Base-by-base conservation (phyloP, 2,797 vertebrate genomes). In the Pelobates cultripes region DNA sequence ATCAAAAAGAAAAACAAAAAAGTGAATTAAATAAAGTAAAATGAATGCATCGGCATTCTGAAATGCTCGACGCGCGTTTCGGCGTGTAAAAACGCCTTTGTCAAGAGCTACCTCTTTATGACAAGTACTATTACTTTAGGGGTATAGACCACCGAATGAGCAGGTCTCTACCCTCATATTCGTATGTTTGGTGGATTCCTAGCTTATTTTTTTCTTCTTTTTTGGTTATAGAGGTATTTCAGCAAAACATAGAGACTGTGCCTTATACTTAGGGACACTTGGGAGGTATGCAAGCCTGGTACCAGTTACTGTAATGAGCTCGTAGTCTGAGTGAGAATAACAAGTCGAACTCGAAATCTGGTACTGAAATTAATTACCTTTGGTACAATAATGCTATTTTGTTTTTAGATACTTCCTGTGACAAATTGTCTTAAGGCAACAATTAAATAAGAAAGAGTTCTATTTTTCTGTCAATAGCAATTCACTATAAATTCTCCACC, bases 371-470 rank as follows among this genome's bases (percentile, higher is more conserved):
- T 64, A 4, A 64, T 64, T 28, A 17, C 28, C 17, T 7, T 64
- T 28, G 40, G 40, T 68, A 43, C 66, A 68, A 68, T 68, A 68
- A 68, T 9, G 43, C 41, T 3, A 3, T 41, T 70, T n/a, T 70
- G 3, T 45, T 44, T 44, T 44, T 6, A 9, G 28, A 70, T 7
- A 4, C 12, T 6, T 43, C 41, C 66, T 13, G 66, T 43, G 66
- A 68, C 12, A 70, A 12, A 14, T 44, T 53, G 68, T 51, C 70
- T 70, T 70, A 71, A 53, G 70, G 70, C 70, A 28, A 71, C 45
- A 71, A 71, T 71, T 71, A 71, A 51, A 71, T 51, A 53, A 53
- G 44, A 71, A 51, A 51, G 15, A 70, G 70, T n/a, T 51, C 51
- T 71, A 71, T 71, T 44, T 71, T 44, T 17, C 45, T 71, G 70